Percentiles rank a stretch among this genome's conserved stretches.
Evolutionary conservation across 2,888 invertebrate species (phyloP).

Genomic region (Drosophila flavopinicola): DNA sequence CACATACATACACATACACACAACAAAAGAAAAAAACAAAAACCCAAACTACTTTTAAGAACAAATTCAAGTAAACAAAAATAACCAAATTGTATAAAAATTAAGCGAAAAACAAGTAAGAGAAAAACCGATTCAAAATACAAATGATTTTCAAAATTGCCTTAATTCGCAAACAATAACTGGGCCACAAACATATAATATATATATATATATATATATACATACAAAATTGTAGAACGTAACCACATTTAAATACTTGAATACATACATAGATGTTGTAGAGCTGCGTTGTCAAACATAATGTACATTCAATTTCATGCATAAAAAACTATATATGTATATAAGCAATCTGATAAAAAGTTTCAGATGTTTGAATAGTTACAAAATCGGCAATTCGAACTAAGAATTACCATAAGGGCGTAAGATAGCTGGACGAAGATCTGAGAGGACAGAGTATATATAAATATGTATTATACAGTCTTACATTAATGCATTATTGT

Average conservation of each 20-base stretch:
- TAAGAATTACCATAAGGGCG: constrained; percentile 38
- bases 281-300: constrained; percentile 27
- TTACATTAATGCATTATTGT: constrained; percentile 3
- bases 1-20: constrained; percentile 20
- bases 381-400: constrained; percentile 43
- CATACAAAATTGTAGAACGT: constrained; percentile 1
- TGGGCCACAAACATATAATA: constrained; percentile 39
- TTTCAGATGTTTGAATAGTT: constrained; percentile 33
- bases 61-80: constrained; percentile 30
- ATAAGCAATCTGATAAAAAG: constrained; percentile 17
- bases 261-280: constrained; percentile 25
- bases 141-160: constrained; percentile 59
- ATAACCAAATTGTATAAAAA: constrained; percentile 42
- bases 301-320: constrained; percentile 35
- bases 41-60: constrained; percentile 50
- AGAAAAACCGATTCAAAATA: constrained; percentile 31
- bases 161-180: constrained; percentile 52
- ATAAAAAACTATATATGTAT: constrained; percentile 25
- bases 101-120: constrained; percentile 24
- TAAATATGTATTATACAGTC: constrained; percentile 20
- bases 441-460: constrained; percentile 16
- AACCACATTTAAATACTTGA: constrained; percentile 4
- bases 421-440: constrained; percentile 15
- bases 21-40: constrained; percentile 12
- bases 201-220: constrained; percentile 7